Percentiles rank a stretch among this genome's conserved stretches.
phyloP scores from a whole-genome alignment of 2,797 vertebrate species.

The Tokudaia muenninki region DNA sequence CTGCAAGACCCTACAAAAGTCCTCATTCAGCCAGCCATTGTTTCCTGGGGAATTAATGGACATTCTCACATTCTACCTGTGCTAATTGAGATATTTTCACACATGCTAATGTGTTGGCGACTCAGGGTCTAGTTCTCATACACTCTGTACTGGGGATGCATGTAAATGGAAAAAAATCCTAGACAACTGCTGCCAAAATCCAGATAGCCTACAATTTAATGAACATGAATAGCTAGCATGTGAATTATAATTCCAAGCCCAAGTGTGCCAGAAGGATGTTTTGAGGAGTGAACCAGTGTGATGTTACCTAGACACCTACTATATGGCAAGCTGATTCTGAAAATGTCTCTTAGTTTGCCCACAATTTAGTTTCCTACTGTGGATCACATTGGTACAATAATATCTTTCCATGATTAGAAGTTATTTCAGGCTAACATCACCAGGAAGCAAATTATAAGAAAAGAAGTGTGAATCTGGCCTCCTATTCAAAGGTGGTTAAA shows the following conservation, averaged over 20 bases:
- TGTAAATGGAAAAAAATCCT: constrained; percentile 77
- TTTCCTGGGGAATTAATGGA: constrained; percentile 81
- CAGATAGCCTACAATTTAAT: constrained; percentile 62
- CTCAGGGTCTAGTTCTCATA: constrained; percentile 69
- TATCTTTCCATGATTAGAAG: constrained; percentile 25
- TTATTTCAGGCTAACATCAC: constrained; percentile 65
- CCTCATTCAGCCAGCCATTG: constrained; percentile 73
- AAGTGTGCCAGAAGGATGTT: constrained; percentile 33
- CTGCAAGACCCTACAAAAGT: constrained; percentile 78
- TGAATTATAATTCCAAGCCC: constrained; percentile 65
- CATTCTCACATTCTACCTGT: constrained; percentile 83
- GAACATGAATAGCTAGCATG: constrained; percentile 54
- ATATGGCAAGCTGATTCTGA: not conserved
- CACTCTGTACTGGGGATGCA: constrained; percentile 72
- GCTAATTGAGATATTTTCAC: constrained; percentile 85
- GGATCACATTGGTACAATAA: not conserved
- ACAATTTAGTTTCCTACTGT: constrained; percentile 49
- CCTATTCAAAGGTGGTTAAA: constrained; percentile 59
- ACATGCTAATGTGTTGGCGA: constrained; percentile 83
- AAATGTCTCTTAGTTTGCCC: not conserved
- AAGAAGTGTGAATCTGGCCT: constrained; percentile 58
- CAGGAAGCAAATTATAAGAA: constrained; percentile 48
- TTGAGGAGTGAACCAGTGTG: not conserved
- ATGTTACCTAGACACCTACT: not conserved
- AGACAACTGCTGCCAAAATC: constrained; percentile 74